Base-by-base conservation (phyloP, 1,140 invertebrate genomes). In the Leptinotarsa undecemlineata region DNA sequence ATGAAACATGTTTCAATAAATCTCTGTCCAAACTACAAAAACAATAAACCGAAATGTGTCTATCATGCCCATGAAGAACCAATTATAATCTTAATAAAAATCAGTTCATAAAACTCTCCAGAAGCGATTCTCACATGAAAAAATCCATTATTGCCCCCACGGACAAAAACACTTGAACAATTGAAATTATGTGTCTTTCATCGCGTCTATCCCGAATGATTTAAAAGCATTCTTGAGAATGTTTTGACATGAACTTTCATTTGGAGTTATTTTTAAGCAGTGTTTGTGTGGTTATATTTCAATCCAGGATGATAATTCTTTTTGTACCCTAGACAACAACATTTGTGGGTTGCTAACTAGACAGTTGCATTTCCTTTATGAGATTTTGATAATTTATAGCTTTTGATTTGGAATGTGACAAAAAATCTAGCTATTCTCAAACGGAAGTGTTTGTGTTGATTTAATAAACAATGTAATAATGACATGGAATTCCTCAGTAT, bases 181-280 rank as follows among this genome's bases (percentile, higher is more conserved):
- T n/a, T n/a, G 14, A 67, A 67, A 67, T 67, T 67, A 67, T 57
- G 5, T 33, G 64, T 42, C 26, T 67, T 67, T 67, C 64, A 67
- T 67, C 2, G 15, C 23, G 42, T 42, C 26, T 67, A 23, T 67
- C 17, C 26, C 23, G 6, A 67, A 23, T 67, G 64, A 67, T 33
- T 67, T 67, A 67, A 67, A 67, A 67, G 21, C 64, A 42, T 67
- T 26, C 42, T 67, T 23, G 23, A 67, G 21, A 67, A n/a, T 42
- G 42, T 67, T 67, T 67, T 67, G 64, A 67, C 64, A 42, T 23
- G 64, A 33, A 1, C 64, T 67, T 67, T 67, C 64, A 67, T 57
- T 57, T 57, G 51, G 51, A 57, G 51, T 57, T 57, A 57, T 57
- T 57, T 57, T 57, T 57, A 57, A 57, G 51, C n/a, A 57, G 51